Percentiles rank a stretch among this genome's conserved stretches.
phyloP scores from a whole-genome alignment of 2,888 invertebrate species.

The Belgica antarctica region DNA sequence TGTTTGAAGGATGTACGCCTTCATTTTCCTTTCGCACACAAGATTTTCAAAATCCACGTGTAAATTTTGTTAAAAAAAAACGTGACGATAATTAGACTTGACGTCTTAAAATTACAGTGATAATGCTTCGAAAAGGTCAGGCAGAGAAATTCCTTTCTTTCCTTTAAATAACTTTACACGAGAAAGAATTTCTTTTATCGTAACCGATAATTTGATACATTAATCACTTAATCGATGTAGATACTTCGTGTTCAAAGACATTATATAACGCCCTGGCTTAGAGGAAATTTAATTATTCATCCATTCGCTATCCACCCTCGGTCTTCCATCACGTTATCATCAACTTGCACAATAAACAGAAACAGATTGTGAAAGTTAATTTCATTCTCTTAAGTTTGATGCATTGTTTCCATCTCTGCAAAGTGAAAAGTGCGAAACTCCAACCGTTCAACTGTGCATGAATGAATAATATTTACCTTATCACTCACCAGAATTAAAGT shows the following conservation, averaged over 20 bases:
- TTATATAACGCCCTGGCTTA: not conserved
- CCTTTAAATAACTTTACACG: not conserved
- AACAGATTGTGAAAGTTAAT: too few relatives aligned
- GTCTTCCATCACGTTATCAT: constrained; percentile 1
- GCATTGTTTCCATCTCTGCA: too few relatives aligned
- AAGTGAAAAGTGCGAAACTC: too few relatives aligned
- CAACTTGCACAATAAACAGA: not conserved
- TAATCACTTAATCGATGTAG: constrained; percentile 11
- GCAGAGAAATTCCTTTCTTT: not conserved
- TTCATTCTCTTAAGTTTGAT: not conserved
- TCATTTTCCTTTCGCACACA: too few relatives aligned
- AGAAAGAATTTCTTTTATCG: too few relatives aligned
- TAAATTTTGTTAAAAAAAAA: not conserved
- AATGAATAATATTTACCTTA: too few relatives aligned
- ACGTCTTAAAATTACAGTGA: not conserved
- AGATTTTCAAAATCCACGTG: too few relatives aligned
- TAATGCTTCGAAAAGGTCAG: not conserved
- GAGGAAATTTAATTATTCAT: constrained; percentile 18
- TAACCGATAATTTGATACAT: constrained; percentile 21
- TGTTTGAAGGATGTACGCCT: too few relatives aligned
- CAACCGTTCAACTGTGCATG: too few relatives aligned
- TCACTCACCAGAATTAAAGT: too few relatives aligned
- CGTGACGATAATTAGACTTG: not conserved
- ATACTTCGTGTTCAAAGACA: not conserved
- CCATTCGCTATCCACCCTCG: not conserved